Evolutionary conservation across 2,888 invertebrate genomes (phyloP).

Genomic region (Lamellibrachia satsuma): DNA sequence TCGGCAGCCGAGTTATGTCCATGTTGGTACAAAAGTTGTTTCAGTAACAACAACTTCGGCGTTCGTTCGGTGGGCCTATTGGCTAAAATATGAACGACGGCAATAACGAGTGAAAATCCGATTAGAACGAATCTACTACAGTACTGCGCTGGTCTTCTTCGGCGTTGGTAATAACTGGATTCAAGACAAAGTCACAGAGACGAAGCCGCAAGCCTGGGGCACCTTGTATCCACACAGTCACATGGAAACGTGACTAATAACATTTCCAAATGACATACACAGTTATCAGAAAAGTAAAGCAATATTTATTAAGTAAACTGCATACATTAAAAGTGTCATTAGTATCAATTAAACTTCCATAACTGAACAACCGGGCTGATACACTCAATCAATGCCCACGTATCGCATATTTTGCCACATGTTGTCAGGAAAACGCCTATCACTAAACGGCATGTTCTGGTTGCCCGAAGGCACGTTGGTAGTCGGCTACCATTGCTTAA

Average conservation of each 20-base stretch:
- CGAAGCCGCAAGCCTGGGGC: not conserved
- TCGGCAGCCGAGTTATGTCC: not conserved
- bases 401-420: not conserved
- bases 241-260: not conserved
- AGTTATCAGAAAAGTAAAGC: not conserved
- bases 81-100: not conserved
- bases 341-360: not conserved
- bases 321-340: not conserved
- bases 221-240: not conserved
- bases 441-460: not conserved
- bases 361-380: not conserved
- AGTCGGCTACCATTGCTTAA: not conserved
- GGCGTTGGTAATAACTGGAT: not conserved
- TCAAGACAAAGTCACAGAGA: not conserved
- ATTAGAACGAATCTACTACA: not conserved
- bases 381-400: not conserved
- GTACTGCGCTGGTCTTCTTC: not conserved
- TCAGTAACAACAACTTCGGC: not conserved
- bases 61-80: not conserved
- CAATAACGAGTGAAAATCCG: not conserved
- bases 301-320: not conserved
- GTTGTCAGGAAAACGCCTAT: not conserved
- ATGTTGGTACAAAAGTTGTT: not conserved
- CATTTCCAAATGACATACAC: not conserved
- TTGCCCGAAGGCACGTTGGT: not conserved